A percentile compares a stretch with the other conserved stretches of the same genome.
These are phyloP conservation scores for Sphinx pinastri DNA, from an alignment of 2,888 invertebrate genomes.

Conservation along the genomic window DNA sequence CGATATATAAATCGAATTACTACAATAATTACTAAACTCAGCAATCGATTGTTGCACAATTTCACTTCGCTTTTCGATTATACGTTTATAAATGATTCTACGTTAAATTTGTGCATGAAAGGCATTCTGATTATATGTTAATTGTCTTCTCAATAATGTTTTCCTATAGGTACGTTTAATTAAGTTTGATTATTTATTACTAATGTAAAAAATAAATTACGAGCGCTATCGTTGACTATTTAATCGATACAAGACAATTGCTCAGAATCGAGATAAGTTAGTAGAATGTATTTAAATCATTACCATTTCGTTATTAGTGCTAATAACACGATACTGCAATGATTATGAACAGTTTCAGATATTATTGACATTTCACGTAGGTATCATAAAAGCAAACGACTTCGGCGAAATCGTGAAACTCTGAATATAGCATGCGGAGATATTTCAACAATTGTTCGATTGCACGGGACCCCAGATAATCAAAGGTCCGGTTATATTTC, in stretches of 20 bases:
- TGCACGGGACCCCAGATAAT: background rate
- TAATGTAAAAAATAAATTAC: background rate
- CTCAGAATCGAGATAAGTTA: background rate
- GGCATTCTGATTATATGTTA: background rate
- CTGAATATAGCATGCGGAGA: slow-evolving; percentile 18
- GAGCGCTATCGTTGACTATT: background rate
- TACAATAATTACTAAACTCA: slow-evolving; percentile 1
- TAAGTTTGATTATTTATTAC: slow-evolving; percentile 8
- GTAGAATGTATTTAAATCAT: slow-evolving; percentile 9
- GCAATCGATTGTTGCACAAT: background rate
- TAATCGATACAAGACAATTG: slow-evolving; percentile 5
- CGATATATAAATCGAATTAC: slow-evolving; percentile 23
- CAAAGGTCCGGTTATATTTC: slow-evolving; percentile 4
- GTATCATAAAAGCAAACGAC: slow-evolving; percentile 20
- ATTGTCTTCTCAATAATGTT: background rate
- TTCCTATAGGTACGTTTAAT: background rate
- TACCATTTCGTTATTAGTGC: slow-evolving; percentile 12
- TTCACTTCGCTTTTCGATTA: background rate
- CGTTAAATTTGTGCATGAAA: background rate
- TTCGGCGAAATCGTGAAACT: slow-evolving; percentile 20
- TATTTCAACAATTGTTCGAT: slow-evolving; percentile 16
- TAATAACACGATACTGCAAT: slow-evolving; percentile 10
- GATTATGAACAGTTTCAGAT: slow-evolving; percentile 21
- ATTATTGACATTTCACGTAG: slow-evolving; percentile 24
- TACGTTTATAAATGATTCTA: background rate